Conservation (phyloP, 2,113 vertebrate genomes). For the Rhagologus leucostigma region DNA sequence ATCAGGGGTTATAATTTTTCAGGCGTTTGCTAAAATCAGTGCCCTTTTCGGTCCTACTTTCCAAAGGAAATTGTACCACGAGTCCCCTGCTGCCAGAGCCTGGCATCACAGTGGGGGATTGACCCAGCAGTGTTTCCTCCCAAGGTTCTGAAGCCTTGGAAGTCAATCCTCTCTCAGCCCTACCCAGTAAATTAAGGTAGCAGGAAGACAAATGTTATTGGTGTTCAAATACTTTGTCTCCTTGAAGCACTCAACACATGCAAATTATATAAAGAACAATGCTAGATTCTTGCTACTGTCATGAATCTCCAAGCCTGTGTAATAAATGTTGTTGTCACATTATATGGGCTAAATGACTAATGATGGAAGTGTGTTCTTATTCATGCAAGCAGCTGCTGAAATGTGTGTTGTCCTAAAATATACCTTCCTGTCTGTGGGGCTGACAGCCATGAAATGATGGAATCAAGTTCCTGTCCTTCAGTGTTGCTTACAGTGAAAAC, state of each 20-base stretch:
- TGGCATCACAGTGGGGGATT: background rate
- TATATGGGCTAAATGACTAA: conserved; percentile 62
- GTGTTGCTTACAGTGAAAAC: conserved; percentile 56
- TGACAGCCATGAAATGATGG: conserved; percentile 73
- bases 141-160: background rate
- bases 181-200: background rate
- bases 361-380: conserved; percentile 57
- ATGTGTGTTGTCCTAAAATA: conserved; percentile 75
- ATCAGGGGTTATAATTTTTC: background rate
- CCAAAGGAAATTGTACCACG: background rate
- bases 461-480: conserved; percentile 69
- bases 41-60: background rate
- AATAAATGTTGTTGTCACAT: conserved; percentile 66
- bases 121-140: background rate
- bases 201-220: background rate
- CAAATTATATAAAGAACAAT: conserved; percentile 9
- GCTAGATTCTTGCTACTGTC: conserved; percentile 48
- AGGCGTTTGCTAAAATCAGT: background rate
- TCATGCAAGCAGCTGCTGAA: conserved; percentile 63
- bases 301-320: background rate
- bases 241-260: conserved; percentile 24
- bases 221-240: background rate
- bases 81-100: background rate
- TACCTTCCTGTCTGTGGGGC: conserved; percentile 66
- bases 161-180: background rate